phyloP scores from a whole-genome alignment of 2,797 vertebrate genomes.

The Numenius phaeopus region DNA sequence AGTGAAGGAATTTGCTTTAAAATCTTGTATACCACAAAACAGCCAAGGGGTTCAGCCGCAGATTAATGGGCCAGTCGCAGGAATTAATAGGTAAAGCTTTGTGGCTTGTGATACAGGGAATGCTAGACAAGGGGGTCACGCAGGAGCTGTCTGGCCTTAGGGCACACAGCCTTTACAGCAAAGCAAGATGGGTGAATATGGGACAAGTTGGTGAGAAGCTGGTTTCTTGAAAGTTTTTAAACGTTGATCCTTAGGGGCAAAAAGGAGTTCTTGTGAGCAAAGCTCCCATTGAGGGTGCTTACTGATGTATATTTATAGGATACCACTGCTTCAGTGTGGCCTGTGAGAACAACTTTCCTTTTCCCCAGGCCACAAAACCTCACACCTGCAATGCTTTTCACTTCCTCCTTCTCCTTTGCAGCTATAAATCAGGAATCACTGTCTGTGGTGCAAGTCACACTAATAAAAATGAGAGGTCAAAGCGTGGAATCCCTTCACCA shows the following conservation, averaged over 20 bases:
- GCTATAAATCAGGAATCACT: conserved; percentile 10
- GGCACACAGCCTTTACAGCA: neutral
- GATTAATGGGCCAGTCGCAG: neutral
- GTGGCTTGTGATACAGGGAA: neutral
- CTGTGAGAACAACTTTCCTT: neutral
- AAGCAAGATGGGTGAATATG: neutral
- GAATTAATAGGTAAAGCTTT: neutral
- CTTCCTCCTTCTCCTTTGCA: neutral
- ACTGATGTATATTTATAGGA: neutral
- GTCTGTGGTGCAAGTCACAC: conserved; percentile 28
- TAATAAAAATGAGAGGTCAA: conserved; percentile 60
- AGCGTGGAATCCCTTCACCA: conserved; percentile 78
- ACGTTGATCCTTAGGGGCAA: neutral
- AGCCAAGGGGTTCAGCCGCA: neutral
- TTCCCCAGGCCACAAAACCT: neutral
- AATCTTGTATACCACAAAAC: neutral
- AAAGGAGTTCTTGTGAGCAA: neutral
- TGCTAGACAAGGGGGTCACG: neutral
- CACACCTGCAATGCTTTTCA: neutral
- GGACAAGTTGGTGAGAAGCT: neutral
- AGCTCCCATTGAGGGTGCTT: neutral
- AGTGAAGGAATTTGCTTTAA: neutral
- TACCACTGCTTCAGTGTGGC: neutral
- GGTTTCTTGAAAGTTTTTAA: neutral
- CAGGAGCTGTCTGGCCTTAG: neutral